These are phyloP conservation scores for Coilia nasus DNA, from an alignment of 2,797 vertebrate genomes.

Conservation along the genomic window DNA sequence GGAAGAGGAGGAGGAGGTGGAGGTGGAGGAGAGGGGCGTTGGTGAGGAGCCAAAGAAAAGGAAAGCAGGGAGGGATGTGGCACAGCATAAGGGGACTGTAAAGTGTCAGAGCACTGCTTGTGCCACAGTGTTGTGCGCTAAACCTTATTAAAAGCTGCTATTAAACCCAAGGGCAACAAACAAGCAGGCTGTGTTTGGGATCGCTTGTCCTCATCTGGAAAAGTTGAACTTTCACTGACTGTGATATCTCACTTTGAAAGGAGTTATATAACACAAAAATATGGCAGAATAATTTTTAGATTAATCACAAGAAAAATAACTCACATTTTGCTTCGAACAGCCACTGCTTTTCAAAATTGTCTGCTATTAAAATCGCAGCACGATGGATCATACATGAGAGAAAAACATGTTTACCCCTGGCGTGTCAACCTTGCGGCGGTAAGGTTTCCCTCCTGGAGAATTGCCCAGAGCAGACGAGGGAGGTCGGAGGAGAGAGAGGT, in stretches of 20 bases:
- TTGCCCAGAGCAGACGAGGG: conserved; percentile 68
- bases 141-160: background rate
- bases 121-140: background rate
- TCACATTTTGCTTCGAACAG: background rate
- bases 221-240: background rate
- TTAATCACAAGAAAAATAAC: background rate
- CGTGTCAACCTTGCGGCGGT: conserved; percentile 72
- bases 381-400: conserved; percentile 50
- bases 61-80: conserved; percentile 48
- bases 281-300: background rate
- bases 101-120: background rate
- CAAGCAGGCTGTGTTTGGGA: background rate
- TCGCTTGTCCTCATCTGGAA: background rate
- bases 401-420: conserved; percentile 87
- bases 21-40: background rate
- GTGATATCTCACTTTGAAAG: background rate
- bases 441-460: conserved; percentile 83
- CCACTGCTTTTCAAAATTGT: background rate
- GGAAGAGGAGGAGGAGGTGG: background rate
- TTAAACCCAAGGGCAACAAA: conserved; percentile 6
- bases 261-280: background rate
- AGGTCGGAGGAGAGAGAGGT: conserved; percentile 9
- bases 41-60: conserved; percentile 31
- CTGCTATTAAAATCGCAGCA: conserved; percentile 6
- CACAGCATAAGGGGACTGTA: background rate